phyloP scores from a whole-genome alignment of 2,888 invertebrate species.

The Drosophila histrio region DNA sequence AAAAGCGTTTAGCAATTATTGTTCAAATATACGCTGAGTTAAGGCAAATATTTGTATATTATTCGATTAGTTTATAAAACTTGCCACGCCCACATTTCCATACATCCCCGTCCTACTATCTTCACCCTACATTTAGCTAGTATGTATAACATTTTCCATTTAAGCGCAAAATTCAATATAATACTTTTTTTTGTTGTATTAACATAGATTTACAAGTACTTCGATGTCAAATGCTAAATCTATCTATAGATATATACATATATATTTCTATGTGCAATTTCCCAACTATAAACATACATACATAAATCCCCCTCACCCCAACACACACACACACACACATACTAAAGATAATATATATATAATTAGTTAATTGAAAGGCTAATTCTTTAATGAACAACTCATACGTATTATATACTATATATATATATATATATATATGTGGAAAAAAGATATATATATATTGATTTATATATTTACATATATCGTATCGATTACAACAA shows the following conservation, averaged over 20 bases:
- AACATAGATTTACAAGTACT: too few species aligned
- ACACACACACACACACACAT: constrained; percentile 14
- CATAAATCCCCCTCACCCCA: neutral
- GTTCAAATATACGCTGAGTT: neutral
- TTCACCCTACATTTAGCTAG: constrained; percentile 19
- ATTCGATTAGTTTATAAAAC: constrained; percentile 14
- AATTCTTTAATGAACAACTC: constrained; percentile 50
- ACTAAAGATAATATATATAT: constrained; percentile 37
- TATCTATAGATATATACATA: neutral
- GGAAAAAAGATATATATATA: constrained; percentile 21
- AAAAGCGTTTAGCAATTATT: neutral
- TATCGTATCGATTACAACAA: constrained; percentile 39
- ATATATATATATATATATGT: constrained; percentile 25
- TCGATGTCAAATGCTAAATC: constrained; percentile 8
- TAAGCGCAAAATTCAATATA: constrained; percentile 12
- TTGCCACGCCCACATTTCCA: neutral
- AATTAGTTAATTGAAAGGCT: constrained; percentile 59
- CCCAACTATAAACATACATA: constrained; percentile 8
- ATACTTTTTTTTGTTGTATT: constrained; percentile 8
- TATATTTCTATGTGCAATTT: constrained; percentile 3
- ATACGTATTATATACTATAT: constrained; percentile 52
- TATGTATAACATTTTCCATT: neutral
- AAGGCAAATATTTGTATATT: constrained; percentile 26
- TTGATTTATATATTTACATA: constrained; percentile 31
- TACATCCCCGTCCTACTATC: neutral